A percentile compares a stretch with the other conserved stretches of the same genome.
These are phyloP conservation scores for Trididemnum nubilum DNA, from an alignment of 23 tunicate species.

Conservation along the genomic window DNA sequence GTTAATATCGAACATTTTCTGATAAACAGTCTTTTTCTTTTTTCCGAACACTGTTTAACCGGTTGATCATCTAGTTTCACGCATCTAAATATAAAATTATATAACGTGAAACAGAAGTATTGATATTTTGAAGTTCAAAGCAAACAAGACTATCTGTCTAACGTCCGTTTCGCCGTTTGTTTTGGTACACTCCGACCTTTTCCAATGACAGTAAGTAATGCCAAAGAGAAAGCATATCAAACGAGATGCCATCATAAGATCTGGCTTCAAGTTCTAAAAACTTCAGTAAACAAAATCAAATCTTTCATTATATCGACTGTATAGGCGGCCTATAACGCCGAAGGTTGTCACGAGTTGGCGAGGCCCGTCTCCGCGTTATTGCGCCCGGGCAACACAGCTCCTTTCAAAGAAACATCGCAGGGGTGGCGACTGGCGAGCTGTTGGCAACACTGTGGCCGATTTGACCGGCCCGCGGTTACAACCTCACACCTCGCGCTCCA, in stretches of 20 bases:
- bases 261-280: too few relatives aligned
- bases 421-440: neutral
- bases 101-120: neutral
- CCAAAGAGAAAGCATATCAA: too few relatives aligned
- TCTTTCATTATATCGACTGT: too few relatives aligned
- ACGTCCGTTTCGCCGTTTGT: too few relatives aligned
- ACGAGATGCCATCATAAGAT: too few relatives aligned
- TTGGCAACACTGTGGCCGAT: neutral
- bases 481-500: neutral
- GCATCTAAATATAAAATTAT: neutral
- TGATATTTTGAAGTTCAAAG: too few relatives aligned
- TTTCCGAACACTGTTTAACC: neutral
- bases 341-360: neutral
- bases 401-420: neutral
- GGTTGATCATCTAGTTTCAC: neutral
- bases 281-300: too few relatives aligned
- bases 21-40: neutral
- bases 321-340: too few relatives aligned
- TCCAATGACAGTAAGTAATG: too few relatives aligned
- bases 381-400: neutral
- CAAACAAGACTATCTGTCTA: too few relatives aligned
- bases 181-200: too few relatives aligned
- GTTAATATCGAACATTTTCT: slow-evolving; percentile 33
- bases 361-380: neutral
- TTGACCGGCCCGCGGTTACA: neutral